Evolutionary conservation across 1,140 invertebrate species (phyloP).

Genomic region (Zaprionus tsacasi): DNA sequence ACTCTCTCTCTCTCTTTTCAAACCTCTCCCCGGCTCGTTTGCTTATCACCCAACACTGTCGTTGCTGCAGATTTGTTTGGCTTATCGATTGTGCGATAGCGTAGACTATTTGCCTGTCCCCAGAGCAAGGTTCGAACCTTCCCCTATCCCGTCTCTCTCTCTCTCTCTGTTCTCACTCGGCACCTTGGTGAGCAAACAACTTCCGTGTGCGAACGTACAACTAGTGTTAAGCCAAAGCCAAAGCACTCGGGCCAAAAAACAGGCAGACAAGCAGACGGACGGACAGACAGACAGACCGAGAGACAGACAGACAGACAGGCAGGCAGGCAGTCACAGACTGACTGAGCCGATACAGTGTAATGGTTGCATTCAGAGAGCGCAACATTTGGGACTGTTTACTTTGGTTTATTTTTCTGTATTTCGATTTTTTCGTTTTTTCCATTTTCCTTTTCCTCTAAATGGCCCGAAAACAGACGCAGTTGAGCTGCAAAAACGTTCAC

Average conservation of each 20-base stretch:
- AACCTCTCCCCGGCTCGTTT: background rate
- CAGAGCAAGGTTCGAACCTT: slow-evolving; percentile 20
- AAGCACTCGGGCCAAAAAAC: slow-evolving; percentile 46
- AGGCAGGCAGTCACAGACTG: slow-evolving; percentile 1
- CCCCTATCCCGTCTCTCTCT: too few species aligned
- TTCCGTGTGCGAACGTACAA: slow-evolving; percentile 32
- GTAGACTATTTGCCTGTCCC: slow-evolving; percentile 40
- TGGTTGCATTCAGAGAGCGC: slow-evolving; percentile 8
- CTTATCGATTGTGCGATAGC: slow-evolving; percentile 59
- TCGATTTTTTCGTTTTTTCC: slow-evolving; percentile 4
- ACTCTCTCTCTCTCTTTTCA: too few species aligned
- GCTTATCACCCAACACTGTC: background rate
- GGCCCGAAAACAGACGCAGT: background rate
- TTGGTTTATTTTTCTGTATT: background rate
- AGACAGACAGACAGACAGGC: background rate
- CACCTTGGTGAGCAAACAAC: slow-evolving; percentile 62
- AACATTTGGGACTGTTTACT: slow-evolving; percentile 24
- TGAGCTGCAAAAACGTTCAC: background rate
- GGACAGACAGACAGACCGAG: background rate
- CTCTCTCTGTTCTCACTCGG: slow-evolving; percentile 17
- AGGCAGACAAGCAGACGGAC: background rate
- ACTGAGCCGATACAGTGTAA: slow-evolving; percentile 8
- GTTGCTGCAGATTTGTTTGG: slow-evolving; percentile 50
- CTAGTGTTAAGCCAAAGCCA: slow-evolving; percentile 30
- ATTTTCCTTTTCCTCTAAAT: slow-evolving; percentile 4